A percentile compares a stretch with the other conserved stretches of the same genome.
Conservation (phyloP, 2,888 invertebrate species). For the Macaria liturata region DNA sequence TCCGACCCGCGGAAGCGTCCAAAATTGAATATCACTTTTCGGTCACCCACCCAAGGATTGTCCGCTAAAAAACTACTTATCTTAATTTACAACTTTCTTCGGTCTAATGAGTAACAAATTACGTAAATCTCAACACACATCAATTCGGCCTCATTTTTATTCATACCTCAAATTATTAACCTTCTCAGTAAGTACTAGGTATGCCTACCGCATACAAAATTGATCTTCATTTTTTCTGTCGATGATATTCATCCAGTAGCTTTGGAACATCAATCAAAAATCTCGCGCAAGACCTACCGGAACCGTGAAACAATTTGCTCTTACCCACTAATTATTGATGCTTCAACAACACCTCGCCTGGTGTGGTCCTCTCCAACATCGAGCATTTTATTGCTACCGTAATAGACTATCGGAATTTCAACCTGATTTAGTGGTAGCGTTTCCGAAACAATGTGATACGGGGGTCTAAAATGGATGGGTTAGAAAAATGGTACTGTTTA, state of each 20-base stretch:
- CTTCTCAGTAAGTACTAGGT: constrained; percentile 20
- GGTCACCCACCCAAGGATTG: too few relatives aligned
- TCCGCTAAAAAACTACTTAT: too few relatives aligned
- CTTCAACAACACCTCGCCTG: constrained; percentile 44
- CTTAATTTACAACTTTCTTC: too few relatives aligned
- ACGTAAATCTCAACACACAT: too few relatives aligned
- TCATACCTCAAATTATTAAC: constrained; percentile 25
- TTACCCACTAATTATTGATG: constrained; percentile 60
- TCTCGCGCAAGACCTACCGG: constrained; percentile 47
- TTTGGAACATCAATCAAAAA: constrained; percentile 33
- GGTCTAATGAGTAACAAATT: too few relatives aligned
- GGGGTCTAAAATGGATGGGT: too few relatives aligned
- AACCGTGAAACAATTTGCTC: constrained; percentile 59
- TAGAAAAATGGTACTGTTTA: too few relatives aligned
- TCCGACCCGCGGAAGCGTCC: too few relatives aligned
- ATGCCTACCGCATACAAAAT: constrained; percentile 30
- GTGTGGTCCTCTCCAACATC: constrained; percentile 52
- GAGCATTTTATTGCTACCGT: constrained; percentile 35
- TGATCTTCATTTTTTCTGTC: constrained; percentile 10
- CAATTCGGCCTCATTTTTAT: constrained; percentile 11
- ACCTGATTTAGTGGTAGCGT: constrained; percentile 14
- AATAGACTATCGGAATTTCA: constrained; percentile 29
- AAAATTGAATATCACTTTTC: too few relatives aligned
- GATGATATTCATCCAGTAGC: constrained; percentile 24
- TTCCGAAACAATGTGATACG: constrained; percentile 26